Evolutionary conservation across 2,888 invertebrate species (phyloP).

Genomic region (Orchesella flavescens): DNA sequence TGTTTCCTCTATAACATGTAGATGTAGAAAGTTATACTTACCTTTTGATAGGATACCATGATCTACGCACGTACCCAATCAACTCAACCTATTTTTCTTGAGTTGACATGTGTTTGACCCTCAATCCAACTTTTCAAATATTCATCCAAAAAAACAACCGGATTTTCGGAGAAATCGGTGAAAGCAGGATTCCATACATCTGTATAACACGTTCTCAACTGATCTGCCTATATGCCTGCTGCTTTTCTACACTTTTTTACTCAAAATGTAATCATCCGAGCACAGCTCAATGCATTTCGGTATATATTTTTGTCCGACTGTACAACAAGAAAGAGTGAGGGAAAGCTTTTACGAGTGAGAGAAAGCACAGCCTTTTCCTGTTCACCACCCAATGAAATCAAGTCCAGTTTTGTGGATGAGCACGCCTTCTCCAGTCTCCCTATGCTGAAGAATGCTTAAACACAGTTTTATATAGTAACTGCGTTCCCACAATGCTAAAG

Average conservation of each 20-base stretch:
- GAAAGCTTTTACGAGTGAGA: background rate
- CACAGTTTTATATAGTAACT: too few relatives aligned
- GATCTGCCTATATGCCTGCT: background rate
- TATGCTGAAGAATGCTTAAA: background rate
- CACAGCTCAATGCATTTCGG: too few relatives aligned
- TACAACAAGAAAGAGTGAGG: background rate
- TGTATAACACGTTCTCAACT: background rate
- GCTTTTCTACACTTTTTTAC: background rate
- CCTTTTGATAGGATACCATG: too few relatives aligned
- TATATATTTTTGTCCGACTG: slow-evolving; percentile 10
- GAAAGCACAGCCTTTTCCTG: slow-evolving; percentile 48
- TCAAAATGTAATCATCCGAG: too few relatives aligned
- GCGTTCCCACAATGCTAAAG: too few relatives aligned
- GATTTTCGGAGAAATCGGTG: background rate
- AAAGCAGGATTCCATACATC: background rate
- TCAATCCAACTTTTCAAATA: too few relatives aligned
- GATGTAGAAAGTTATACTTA: too few relatives aligned
- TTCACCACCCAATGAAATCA: background rate
- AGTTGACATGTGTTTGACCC: too few relatives aligned
- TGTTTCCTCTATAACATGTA: too few relatives aligned
- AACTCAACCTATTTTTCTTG: too few relatives aligned
- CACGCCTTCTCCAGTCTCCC: slow-evolving; percentile 38
- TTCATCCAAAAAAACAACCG: background rate
- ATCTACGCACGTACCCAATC: too few relatives aligned
- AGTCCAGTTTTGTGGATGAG: background rate